These are phyloP conservation scores for Eulimnadia texana DNA, from an alignment of 1,140 invertebrate species.

Conservation along the genomic window DNA sequence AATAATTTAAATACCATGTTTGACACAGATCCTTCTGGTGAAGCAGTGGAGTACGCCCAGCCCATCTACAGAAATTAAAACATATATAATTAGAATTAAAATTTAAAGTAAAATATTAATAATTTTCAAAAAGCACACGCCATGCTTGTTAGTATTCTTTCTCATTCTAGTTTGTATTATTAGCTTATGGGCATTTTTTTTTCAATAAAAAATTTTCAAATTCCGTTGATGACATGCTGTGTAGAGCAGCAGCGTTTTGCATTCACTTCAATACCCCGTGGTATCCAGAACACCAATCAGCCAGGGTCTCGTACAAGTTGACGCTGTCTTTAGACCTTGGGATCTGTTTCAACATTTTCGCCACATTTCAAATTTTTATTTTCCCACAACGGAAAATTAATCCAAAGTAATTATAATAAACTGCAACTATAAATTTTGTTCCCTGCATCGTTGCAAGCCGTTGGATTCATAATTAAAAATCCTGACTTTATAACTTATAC, in stretches of 20 bases:
- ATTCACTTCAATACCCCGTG: neutral
- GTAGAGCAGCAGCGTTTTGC: neutral
- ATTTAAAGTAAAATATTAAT: neutral
- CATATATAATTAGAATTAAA: neutral
- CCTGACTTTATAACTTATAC: no score
- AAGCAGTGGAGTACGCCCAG: conserved; percentile 11
- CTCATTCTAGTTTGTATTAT: no score
- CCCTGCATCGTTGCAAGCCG: no score
- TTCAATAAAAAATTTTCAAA: neutral
- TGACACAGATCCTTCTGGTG: conserved; percentile 9
- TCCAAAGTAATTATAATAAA: no score
- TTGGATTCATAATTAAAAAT: no score
- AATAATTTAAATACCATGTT: conserved; percentile 10
- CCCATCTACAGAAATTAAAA: conserved; percentile 5
- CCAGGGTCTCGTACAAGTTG: conserved; percentile 9
- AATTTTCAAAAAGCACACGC: neutral
- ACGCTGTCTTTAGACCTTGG: neutral
- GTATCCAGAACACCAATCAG: conserved; percentile 9
- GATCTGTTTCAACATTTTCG: no score
- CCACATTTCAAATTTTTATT: no score
- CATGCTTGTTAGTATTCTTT: neutral
- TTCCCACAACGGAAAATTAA: neutral
- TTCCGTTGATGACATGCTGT: neutral
- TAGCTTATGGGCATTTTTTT: no score
- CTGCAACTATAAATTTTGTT: no score